These are phyloP conservation scores for Drosophila bifasciata DNA, from an alignment of 1,140 invertebrate genomes.

Conservation along the genomic window DNA sequence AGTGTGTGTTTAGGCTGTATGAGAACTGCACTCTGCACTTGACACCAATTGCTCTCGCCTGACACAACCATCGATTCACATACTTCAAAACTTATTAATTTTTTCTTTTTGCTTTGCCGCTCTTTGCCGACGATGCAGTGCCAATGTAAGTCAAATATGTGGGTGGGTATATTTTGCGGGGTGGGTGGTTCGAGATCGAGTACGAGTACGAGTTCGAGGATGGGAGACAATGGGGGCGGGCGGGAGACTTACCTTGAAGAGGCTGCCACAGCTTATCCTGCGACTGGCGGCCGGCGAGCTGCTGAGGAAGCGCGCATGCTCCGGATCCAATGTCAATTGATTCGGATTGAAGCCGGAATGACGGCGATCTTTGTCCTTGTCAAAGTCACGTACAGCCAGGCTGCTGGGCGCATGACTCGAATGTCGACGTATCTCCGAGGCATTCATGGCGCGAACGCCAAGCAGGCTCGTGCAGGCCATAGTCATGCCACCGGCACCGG, in stretches of 20 bases:
- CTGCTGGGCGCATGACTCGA: slow-evolving; percentile 81
- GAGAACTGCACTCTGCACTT: slow-evolving; percentile 51
- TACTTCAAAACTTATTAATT: slow-evolving; percentile 22
- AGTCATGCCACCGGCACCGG: slow-evolving; percentile 35
- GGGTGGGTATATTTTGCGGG: slow-evolving; percentile 17
- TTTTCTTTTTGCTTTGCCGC: no score
- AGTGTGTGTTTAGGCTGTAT: slow-evolving; percentile 48
- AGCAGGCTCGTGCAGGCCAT: slow-evolving; percentile 56
- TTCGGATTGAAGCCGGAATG: slow-evolving; percentile 86
- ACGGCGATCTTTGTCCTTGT: slow-evolving; percentile 84
- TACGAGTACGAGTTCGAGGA: slow-evolving; percentile 8
- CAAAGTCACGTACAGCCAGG: slow-evolving; percentile 78
- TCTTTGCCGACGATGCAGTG: slow-evolving; percentile 28
- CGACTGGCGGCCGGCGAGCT: slow-evolving; percentile 90
- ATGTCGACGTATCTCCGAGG: slow-evolving; percentile 76
- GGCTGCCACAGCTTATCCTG: slow-evolving; percentile 91
- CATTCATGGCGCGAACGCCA: slow-evolving; percentile 58
- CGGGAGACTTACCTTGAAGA: slow-evolving; percentile 87
- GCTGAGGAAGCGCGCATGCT: slow-evolving; percentile 86
- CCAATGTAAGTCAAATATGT: slow-evolving; percentile 30
- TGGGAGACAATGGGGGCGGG: not conserved
- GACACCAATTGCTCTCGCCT: slow-evolving; percentile 58
- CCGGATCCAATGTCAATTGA: slow-evolving; percentile 86
- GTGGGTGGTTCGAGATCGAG: slow-evolving; percentile 2
- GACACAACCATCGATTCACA: slow-evolving; percentile 44